These are phyloP conservation scores for Rhodinocichla rosea DNA, from an alignment of 2,113 vertebrate genomes.

Conservation along the genomic window DNA sequence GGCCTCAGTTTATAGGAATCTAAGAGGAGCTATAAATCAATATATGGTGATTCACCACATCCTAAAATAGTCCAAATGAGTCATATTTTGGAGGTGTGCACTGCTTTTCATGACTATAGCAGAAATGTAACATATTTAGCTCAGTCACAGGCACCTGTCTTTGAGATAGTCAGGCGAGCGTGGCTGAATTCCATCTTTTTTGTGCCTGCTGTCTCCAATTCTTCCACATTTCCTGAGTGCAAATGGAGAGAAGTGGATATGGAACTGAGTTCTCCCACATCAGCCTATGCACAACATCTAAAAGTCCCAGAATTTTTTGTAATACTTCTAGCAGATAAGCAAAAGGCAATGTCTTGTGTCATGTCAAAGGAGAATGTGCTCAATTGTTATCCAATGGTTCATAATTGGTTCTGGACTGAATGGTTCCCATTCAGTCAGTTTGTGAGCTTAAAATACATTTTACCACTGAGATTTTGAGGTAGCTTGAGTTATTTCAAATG, in stretches of 20 bases:
- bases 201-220: background rate
- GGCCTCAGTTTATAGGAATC: background rate
- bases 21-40: background rate
- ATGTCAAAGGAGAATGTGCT: background rate
- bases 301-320: background rate
- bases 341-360: background rate
- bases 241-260: background rate
- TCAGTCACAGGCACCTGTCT: background rate
- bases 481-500: background rate
- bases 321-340: background rate
- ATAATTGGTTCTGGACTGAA: background rate
- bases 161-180: background rate
- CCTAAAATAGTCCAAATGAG: background rate
- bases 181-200: background rate
- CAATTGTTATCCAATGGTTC: background rate
- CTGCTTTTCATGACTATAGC: background rate
- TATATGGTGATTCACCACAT: background rate
- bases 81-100: background rate
- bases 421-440: background rate
- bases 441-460: background rate
- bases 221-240: background rate
- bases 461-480: background rate
- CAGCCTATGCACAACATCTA: accelerated
- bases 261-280: background rate
- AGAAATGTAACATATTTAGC: background rate